Percentiles rank a stretch among this genome's conserved stretches.
Conservation (phyloP, 2,888 invertebrate species). For the Isoperla grammatica region DNA sequence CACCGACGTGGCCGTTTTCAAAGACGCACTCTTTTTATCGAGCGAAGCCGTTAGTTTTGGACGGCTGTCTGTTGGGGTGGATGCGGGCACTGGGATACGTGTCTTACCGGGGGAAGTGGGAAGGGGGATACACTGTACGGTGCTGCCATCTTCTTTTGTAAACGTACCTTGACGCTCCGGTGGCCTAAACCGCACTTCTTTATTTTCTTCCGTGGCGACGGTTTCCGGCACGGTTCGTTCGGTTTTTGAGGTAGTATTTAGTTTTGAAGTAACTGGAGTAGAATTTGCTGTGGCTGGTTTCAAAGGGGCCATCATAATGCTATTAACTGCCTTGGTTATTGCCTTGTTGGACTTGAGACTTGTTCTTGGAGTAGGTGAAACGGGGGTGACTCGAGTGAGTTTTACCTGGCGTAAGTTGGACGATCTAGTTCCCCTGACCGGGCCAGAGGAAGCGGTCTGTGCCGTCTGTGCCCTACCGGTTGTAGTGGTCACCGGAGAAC, state of each 20-base stretch:
- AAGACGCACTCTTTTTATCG: background rate
- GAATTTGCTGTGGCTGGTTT: slow-evolving; percentile 8
- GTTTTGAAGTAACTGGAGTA: slow-evolving; percentile 35
- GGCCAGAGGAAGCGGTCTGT: slow-evolving; percentile 31
- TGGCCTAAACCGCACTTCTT: slow-evolving; percentile 46
- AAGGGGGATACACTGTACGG: slow-evolving; percentile 39
- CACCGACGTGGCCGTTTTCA: background rate
- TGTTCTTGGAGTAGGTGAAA: slow-evolving; percentile 36
- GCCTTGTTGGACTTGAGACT: slow-evolving; percentile 32
- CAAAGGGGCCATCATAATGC: background rate
- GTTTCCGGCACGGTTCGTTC: too few relatives aligned
- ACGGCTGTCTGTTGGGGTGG: background rate
- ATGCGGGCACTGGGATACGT: slow-evolving; percentile 30
- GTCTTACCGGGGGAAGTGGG: slow-evolving; percentile 38
- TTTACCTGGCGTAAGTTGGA: slow-evolving; percentile 38
- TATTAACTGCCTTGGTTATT: background rate
- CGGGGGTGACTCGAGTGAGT: slow-evolving; percentile 20
- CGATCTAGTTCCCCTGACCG: slow-evolving; percentile 37
- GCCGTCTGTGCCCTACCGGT: slow-evolving; percentile 38
- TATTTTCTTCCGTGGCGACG: slow-evolving; percentile 1
- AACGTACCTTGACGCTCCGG: slow-evolving; percentile 86
- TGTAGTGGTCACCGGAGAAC: slow-evolving; percentile 52
- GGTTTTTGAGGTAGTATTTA: slow-evolving; percentile 28
- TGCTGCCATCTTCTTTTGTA: slow-evolving; percentile 70
- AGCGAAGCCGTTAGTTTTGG: background rate